Percentiles rank a stretch among this genome's conserved stretches.
phyloP scores from a whole-genome alignment of 2,113 vertebrate genomes.

The Plestiodon gilberti region DNA sequence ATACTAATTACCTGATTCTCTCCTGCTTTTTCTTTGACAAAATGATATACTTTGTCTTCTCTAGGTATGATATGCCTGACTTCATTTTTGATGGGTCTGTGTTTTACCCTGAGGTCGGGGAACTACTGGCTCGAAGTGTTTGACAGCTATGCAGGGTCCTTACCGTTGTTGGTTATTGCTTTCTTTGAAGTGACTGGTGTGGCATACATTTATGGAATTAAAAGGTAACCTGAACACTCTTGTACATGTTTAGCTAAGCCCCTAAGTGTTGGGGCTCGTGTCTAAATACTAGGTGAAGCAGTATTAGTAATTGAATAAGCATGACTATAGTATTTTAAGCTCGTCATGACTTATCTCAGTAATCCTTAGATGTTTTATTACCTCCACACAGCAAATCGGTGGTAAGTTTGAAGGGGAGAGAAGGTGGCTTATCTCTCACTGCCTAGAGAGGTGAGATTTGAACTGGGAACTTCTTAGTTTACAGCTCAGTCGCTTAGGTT shows the following conservation, averaged over 20 bases:
- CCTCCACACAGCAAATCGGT: too few species aligned
- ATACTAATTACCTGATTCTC: background rate
- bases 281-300: background rate
- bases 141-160: conserved; percentile 81
- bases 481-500: background rate
- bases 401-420: background rate
- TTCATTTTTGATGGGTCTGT: conserved; percentile 76
- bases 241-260: background rate
- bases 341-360: background rate
- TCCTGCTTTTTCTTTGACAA: conserved; percentile 20
- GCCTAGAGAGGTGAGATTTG: background rate
- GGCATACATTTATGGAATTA: conserved; percentile 81
- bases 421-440: background rate
- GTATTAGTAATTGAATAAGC: background rate
- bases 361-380: background rate
- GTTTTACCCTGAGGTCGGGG: conserved; percentile 87
- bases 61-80: conserved; percentile 78
- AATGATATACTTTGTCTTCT: background rate
- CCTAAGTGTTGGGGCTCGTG: background rate
- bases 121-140: conserved; percentile 95
- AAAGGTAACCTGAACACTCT: conserved; percentile 72
- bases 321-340: background rate
- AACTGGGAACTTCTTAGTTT: background rate
- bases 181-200: conserved; percentile 85
- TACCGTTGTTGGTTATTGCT: conserved; percentile 86